Conservation (phyloP, 2,888 invertebrate species). For the Xylota segnis region DNA sequence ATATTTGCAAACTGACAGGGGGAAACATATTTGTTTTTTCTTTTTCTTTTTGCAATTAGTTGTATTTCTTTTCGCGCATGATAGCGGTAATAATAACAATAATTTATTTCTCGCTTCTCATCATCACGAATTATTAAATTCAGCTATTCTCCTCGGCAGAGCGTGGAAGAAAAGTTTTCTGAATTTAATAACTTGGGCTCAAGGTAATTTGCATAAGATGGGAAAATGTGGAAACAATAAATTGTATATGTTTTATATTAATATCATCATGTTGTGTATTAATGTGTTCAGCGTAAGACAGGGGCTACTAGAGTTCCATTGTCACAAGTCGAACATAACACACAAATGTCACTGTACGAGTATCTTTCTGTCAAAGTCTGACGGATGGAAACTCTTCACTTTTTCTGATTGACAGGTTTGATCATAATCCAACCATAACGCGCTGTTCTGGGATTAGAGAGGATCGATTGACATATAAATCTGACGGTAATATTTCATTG, state of each 20-base stretch:
- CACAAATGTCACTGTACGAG: too few species aligned
- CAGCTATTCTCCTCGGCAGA: constrained; percentile 9
- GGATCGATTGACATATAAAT: too few species aligned
- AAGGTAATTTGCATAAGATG: constrained; percentile 29
- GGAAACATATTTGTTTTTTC: not conserved
- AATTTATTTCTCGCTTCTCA: constrained; percentile 29
- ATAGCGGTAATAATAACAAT: constrained; percentile 18
- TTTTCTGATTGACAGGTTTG: too few species aligned
- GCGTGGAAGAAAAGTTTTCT: not conserved
- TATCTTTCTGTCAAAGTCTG: too few species aligned
- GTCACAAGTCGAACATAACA: too few species aligned
- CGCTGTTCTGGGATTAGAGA: too few species aligned
- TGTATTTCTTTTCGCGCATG: constrained; percentile 20
- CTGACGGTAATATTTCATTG: too few species aligned
- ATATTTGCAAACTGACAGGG: constrained; percentile 14
- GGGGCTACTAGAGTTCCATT: too few species aligned
- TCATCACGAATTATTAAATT: constrained; percentile 18
- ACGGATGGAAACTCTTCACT: too few species aligned
- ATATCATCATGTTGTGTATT: not conserved
- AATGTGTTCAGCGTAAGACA: too few species aligned
- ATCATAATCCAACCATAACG: too few species aligned
- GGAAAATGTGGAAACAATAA: not conserved
- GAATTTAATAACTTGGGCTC: constrained; percentile 2
- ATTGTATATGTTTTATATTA: not conserved
- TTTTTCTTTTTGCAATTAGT: constrained; percentile 14